Evolutionary conservation across 2,797 vertebrate genomes (phyloP).

Genomic region (Schizopygopsis malacanthus): DNA sequence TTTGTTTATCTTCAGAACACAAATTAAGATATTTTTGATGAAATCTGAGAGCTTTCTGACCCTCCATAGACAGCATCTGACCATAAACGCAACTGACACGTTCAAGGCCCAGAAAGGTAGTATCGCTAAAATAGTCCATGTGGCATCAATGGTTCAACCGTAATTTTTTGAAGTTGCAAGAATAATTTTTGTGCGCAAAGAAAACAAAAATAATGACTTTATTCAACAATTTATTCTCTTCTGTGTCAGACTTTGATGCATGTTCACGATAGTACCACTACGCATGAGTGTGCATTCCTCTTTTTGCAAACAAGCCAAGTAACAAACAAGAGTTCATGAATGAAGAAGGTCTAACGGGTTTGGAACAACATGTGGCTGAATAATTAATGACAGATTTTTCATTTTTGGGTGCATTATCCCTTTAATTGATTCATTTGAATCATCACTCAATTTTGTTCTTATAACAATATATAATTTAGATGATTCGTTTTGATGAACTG

Average conservation of each 20-base stretch:
- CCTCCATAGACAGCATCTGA: not conserved
- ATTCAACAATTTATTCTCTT: too few relatives aligned
- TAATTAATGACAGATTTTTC: too few relatives aligned
- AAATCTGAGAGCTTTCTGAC: not conserved
- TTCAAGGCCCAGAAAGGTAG: not conserved
- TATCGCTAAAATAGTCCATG: not conserved
- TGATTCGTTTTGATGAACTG: not conserved
- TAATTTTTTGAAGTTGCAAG: not conserved
- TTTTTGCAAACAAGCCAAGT: too few relatives aligned
- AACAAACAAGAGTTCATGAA: too few relatives aligned
- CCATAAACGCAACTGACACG: not conserved
- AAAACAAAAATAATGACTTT: too few relatives aligned
- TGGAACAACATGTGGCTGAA: too few relatives aligned
- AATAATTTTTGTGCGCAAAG: too few relatives aligned
- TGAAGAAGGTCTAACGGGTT: too few relatives aligned
- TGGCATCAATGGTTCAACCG: not conserved
- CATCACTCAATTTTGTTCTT: not conserved
- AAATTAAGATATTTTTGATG: not conserved
- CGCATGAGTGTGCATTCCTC: too few relatives aligned
- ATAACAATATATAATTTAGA: not conserved
- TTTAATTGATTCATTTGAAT: not conserved
- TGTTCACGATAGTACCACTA: too few relatives aligned
- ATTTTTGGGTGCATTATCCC: too few relatives aligned
- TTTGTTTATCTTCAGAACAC: not conserved
- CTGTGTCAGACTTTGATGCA: too few relatives aligned